These are phyloP conservation scores for Indicator maculatus DNA, from an alignment of 2,113 vertebrate species.

Conservation along the genomic window DNA sequence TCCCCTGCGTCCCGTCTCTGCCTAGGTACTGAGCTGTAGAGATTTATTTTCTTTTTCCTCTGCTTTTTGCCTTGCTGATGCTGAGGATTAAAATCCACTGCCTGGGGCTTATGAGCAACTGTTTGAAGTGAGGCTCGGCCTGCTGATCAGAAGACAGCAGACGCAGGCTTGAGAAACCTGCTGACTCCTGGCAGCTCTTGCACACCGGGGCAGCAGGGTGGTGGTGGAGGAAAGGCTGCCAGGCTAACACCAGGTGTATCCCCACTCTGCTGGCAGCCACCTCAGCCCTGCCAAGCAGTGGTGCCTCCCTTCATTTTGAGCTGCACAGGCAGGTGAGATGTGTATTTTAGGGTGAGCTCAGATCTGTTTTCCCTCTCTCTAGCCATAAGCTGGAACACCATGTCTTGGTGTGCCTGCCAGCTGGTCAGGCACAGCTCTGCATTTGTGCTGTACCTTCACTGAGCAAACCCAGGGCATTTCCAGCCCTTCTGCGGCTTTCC, in stretches of 20 bases:
- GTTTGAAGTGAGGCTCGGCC: neutral
- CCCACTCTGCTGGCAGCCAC: neutral
- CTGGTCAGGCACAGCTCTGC: neutral
- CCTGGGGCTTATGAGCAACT: neutral
- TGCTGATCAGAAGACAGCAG: neutral
- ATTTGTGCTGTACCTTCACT: neutral
- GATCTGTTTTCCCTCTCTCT: neutral
- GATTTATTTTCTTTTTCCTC: neutral
- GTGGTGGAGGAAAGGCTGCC: neutral
- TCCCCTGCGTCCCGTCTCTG: neutral
- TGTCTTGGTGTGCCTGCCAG: accelerated
- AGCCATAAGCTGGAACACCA: neutral
- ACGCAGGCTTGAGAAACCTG: neutral
- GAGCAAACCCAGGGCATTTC: neutral
- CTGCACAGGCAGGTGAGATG: neutral
- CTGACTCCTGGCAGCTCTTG: neutral
- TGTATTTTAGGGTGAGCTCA: neutral
- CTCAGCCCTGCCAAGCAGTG: accelerated
- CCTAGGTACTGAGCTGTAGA: neutral
- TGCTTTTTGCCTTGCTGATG: neutral
- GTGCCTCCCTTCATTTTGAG: neutral
- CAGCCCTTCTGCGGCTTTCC: neutral
- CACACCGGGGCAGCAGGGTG: neutral
- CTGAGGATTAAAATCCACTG: constrained; percentile 4
- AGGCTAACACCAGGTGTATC: neutral